Evolutionary conservation across 2,888 invertebrate genomes (phyloP), one percentile per base, ranked within the genome.

Genomic region (Hemaris fuciformis): DNA sequence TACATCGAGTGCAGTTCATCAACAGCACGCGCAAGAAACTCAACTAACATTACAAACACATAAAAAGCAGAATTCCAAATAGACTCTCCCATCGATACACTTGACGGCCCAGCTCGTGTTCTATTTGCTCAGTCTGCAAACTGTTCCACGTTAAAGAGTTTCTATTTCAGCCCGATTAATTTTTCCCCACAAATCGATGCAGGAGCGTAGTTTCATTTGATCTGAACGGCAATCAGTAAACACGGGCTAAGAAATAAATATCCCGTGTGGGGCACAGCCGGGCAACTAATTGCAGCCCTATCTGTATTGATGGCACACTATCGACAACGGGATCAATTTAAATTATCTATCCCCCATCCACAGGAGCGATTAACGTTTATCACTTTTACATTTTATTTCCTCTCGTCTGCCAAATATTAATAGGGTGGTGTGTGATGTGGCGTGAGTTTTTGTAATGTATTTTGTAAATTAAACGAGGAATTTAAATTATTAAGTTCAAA

Each of bases 231-330:
- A 83, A 87, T 87, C 85, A 81, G 84, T 85, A 80, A 83, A 81
- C 80, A 81, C 72, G 79, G 79, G 71, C 74, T 77, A 81, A 83
- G 84, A 75, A 85, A 90, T 89, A 91, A 89, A 90, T 88, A 87
- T 84, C 79, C 82, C 75, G 70, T 74, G 76, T 73, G 78, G 80
- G 76, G 74, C 72, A 77, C 71, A 83, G 81, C 80, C 72, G 64
- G 80, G 78, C 80, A 88, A 91, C 89, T 91, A 91, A 91, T 91
- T 88, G 90, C 89, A 80, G 81, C 83, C 86, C 88, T 85, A 82
- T 74, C 84, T 71, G 80, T 90, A 91, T 91, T 91, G 88, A 91
- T 91, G 88, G 87, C 82, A 71, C 81, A 81, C 84, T 81, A 84
- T 83, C 79, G 74, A 76, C 74, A 72, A 67, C 71, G 75, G 85